Conservation (phyloP, 2,113 vertebrate species). For the Lepidothrix coronata region DNA sequence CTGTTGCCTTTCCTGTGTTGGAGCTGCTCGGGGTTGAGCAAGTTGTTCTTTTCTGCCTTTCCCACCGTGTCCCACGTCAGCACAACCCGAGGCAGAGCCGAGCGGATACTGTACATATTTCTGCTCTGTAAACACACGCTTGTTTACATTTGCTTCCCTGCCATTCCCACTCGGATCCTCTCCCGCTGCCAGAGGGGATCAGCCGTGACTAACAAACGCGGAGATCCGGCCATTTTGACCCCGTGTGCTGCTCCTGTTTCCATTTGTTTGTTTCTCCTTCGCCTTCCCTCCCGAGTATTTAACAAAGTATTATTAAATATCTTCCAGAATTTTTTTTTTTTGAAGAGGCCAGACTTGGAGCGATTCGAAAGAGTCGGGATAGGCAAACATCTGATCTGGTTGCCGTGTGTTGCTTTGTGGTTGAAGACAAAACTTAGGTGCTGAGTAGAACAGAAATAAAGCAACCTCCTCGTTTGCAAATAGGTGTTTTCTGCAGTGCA, state of each 20-base stretch:
- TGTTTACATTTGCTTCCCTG: slow-evolving; percentile 34
- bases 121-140: slow-evolving; percentile 22
- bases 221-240: not conserved
- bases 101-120: slow-evolving; percentile 35
- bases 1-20: fast-evolving
- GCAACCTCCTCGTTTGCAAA: not conserved
- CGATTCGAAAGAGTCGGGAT: not conserved
- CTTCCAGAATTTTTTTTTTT: not conserved
- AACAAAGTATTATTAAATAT: not conserved
- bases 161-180: not conserved
- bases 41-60: not conserved
- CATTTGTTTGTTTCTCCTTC: not conserved
- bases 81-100: not conserved
- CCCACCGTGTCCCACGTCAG: not conserved
- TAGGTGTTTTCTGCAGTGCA: not conserved
- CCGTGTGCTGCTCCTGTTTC: not conserved
- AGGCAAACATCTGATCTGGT: not conserved
- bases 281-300: not conserved
- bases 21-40: not conserved
- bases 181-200: not conserved
- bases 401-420: fast-evolving
- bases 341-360: not conserved
- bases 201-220: not conserved
- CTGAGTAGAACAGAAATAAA: not conserved
- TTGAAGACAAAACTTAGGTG: not conserved